These are phyloP conservation scores for Empidonax traillii DNA, from an alignment of 2,113 vertebrate species.

Conservation along the genomic window DNA sequence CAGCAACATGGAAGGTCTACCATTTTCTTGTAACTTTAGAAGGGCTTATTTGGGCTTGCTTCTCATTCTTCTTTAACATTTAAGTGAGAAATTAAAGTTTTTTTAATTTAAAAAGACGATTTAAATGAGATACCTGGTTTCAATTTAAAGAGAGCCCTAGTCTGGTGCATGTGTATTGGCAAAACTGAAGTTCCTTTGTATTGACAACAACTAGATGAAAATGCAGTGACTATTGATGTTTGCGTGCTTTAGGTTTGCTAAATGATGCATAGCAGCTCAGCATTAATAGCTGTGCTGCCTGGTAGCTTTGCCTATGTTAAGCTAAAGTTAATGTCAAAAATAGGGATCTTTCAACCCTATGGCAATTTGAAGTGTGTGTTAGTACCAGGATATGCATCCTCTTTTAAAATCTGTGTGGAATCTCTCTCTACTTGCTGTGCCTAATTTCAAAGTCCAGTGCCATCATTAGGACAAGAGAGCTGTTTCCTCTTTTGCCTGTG, in stretches of 20 bases:
- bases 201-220: not conserved
- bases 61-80: not conserved
- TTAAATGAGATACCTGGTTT: not conserved
- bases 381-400: not conserved
- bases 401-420: not conserved
- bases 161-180: not conserved
- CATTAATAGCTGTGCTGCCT: not conserved
- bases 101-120: not conserved
- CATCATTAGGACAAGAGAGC: not conserved
- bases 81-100: not conserved
- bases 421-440: not conserved
- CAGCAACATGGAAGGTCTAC: not conserved
- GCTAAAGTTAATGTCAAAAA: not conserved
- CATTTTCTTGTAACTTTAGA: not conserved
- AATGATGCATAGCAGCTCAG: rapidly evolving
- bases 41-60: not conserved
- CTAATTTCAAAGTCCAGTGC: slow-evolving; percentile 25
- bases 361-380: not conserved
- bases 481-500: not conserved
- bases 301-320: not conserved
- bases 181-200: not conserved
- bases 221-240: not conserved
- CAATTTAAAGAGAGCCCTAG: not conserved
- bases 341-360: not conserved
- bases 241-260: not conserved